Evolutionary conservation across 2,797 vertebrate genomes (phyloP).

Genomic region (Rhyacichthys aspro): DNA sequence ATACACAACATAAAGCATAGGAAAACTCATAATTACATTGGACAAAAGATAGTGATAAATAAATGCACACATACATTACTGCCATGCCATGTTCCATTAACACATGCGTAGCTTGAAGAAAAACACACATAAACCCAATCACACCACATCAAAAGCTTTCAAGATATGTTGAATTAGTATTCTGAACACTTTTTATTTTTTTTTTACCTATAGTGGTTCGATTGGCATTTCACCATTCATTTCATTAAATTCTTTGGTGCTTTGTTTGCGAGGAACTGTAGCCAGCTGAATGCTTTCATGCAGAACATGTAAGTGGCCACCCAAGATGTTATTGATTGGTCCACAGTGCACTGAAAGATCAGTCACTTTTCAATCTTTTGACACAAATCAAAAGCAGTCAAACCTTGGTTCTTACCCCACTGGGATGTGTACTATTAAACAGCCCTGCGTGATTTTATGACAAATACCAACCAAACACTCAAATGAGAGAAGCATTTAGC

Average conservation of each 20-base stretch:
- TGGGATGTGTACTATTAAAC: conserved; percentile 47
- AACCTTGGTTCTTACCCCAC: conserved; percentile 51
- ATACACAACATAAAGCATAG: no score
- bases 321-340: conserved; percentile 70
- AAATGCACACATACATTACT: no score
- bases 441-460: conserved; percentile 26
- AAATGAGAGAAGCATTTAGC: conserved; percentile 28
- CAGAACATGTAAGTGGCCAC: conserved; percentile 71
- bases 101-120: conserved; percentile 14
- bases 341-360: conserved; percentile 46
- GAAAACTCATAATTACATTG: no score
- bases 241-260: conserved; percentile 37
- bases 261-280: conserved; percentile 51
- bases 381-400: conserved; percentile 60
- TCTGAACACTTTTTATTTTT: conserved; percentile 15
- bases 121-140: conserved; percentile 21
- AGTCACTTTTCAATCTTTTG: conserved; percentile 45
- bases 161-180: conserved; percentile 42
- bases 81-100: conserved; percentile 6
- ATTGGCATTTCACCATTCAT: conserved; percentile 39
- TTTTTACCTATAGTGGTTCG: conserved; percentile 23
- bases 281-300: conserved; percentile 55
- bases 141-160: conserved; percentile 38
- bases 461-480: conserved; percentile 35
- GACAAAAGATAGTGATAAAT: no score